Conservation (phyloP, 2,797 vertebrate genomes). For the Parambassis ranga region DNA sequence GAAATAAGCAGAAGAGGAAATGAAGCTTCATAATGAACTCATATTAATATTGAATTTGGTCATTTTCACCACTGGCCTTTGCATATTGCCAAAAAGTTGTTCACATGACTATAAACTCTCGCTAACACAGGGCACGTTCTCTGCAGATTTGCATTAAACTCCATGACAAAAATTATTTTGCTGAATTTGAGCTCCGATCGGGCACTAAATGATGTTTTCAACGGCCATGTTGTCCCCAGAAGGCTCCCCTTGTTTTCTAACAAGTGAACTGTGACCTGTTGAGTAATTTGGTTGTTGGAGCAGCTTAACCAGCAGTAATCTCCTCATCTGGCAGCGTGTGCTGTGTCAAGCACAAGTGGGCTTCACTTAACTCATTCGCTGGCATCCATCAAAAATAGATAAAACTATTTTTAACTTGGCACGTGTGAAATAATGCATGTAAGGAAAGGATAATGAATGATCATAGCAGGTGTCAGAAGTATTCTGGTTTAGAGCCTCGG, state of each 20-base stretch:
- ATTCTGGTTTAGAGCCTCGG: constrained; percentile 45
- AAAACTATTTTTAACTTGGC: constrained; percentile 59
- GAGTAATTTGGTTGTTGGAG: constrained; percentile 58
- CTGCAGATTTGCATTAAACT: neutral
- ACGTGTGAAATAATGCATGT: constrained; percentile 62
- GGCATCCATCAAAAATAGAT: constrained; percentile 48
- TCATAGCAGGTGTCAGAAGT: constrained; percentile 67
- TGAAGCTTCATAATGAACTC: neutral
- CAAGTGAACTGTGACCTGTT: constrained; percentile 67
- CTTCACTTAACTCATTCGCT: constrained; percentile 50
- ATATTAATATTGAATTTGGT: neutral
- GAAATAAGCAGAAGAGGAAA: neutral
- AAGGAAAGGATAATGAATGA: constrained; percentile 54
- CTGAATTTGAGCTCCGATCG: neutral
- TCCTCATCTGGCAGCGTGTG: constrained; percentile 59
- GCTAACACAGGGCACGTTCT: neutral
- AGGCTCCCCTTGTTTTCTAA: constrained; percentile 48
- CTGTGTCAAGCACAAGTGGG: constrained; percentile 50
- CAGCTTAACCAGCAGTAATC: constrained; percentile 70
- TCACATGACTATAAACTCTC: neutral
- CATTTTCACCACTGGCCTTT: neutral
- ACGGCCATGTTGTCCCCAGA: constrained; percentile 11
- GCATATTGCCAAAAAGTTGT: neutral
- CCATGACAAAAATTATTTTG: neutral
- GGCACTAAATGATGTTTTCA: neutral